Conservation (phyloP, 2,797 vertebrate genomes). For the Mormyrops attenuatus region DNA sequence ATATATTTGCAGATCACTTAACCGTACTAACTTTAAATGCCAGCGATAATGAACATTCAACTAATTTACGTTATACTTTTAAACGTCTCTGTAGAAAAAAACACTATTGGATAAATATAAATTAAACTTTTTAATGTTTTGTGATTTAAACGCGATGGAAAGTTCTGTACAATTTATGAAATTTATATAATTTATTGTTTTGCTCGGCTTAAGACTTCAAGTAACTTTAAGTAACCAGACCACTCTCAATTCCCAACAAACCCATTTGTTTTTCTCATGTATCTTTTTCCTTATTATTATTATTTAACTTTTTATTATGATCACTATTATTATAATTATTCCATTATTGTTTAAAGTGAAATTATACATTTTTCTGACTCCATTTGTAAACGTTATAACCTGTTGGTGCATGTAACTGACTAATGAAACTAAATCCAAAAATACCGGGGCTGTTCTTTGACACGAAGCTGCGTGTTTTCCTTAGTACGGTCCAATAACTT, state of each 20-base stretch:
- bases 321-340: neutral
- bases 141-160: neutral
- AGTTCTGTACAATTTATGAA: neutral
- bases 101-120: neutral
- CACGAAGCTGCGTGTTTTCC: neutral
- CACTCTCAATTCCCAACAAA: neutral
- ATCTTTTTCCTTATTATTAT: neutral
- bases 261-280: neutral
- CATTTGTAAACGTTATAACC: neutral
- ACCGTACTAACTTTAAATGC: neutral
- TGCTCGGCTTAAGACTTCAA: neutral
- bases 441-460: neutral
- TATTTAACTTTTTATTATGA: neutral
- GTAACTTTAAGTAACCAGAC: neutral
- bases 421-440: neutral
- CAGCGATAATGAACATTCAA: neutral
- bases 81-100: neutral
- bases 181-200: neutral
- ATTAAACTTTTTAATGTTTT: neutral
- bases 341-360: neutral
- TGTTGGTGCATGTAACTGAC: neutral
- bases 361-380: neutral
- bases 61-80: neutral
- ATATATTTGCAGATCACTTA: neutral
- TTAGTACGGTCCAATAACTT: neutral